phyloP scores from a whole-genome alignment of 1,140 invertebrate genomes.

The Dufourea novaeangliae region DNA sequence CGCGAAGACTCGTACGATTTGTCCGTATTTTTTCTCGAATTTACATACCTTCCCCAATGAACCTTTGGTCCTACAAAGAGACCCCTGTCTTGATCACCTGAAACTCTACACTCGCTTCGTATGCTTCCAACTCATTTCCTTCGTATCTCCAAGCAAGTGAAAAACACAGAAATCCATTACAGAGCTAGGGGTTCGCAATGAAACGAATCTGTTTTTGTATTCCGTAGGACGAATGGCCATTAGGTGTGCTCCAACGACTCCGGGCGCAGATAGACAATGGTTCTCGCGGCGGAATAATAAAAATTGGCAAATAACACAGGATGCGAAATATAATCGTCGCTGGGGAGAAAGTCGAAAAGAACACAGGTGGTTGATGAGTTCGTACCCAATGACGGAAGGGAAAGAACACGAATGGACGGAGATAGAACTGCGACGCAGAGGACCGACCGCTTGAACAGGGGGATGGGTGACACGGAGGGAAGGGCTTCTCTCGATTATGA shows the following conservation, averaged over 20 bases:
- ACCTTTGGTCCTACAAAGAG: neutral
- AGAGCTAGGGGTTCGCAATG: neutral
- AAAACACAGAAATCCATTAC: no score
- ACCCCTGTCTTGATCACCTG: neutral
- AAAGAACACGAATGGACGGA: neutral
- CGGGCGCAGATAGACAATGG: constrained; percentile 23
- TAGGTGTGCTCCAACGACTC: neutral
- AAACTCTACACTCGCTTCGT: neutral
- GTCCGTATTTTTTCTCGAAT: neutral
- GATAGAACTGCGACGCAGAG: neutral
- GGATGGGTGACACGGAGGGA: constrained; percentile 25
- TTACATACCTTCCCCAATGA: neutral
- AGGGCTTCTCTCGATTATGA: constrained; percentile 51
- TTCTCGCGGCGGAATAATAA: constrained; percentile 19
- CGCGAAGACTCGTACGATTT: neutral
- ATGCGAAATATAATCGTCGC: constrained; percentile 51
- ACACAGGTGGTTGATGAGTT: constrained; percentile 77
- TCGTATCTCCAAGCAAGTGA: no score
- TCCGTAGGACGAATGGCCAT: neutral
- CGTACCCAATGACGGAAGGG: constrained; percentile 65
- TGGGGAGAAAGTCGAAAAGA: constrained; percentile 63
- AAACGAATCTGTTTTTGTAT: neutral
- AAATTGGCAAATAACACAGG: constrained; percentile 15
- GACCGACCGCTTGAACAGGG: constrained; percentile 3
- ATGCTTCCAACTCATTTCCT: neutral